These are phyloP conservation scores for Anoura caudifer DNA, from an alignment of 2,113 vertebrate species.

Conservation along the genomic window DNA sequence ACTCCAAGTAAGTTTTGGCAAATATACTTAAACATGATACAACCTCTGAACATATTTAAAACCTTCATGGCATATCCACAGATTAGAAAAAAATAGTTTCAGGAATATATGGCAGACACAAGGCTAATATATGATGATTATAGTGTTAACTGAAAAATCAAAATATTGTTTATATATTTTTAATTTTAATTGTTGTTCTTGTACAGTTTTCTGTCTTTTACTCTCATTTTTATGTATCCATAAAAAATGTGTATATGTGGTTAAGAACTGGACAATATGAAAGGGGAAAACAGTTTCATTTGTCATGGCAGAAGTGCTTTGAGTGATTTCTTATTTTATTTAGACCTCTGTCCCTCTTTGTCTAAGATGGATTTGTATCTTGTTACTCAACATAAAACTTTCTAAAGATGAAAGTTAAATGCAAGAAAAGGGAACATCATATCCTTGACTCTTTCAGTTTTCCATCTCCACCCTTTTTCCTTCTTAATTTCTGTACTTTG, in stretches of 20 bases:
- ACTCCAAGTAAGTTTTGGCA: neutral
- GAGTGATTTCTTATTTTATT: neutral
- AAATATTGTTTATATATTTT: neutral
- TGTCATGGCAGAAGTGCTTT: neutral
- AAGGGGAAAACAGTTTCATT: neutral
- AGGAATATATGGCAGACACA: neutral
- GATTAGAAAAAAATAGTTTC: constrained; percentile 30
- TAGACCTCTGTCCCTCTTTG: neutral
- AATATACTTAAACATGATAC: neutral
- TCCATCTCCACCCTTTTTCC: neutral
- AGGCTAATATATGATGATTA: neutral
- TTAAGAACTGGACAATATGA: neutral
- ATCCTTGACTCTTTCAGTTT: neutral
- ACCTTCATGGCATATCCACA: neutral
- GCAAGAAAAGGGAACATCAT: neutral
- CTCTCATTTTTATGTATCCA: neutral
- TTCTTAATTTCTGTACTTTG: neutral
- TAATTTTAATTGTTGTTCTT: no score
- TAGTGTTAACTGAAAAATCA: neutral
- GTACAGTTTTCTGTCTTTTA: no score
- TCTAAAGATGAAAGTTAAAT: neutral
- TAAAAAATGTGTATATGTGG: neutral
- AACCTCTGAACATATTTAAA: neutral
- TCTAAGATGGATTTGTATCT: neutral
- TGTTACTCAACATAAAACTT: neutral